Base-by-base conservation (phyloP, 2,113 vertebrate species). In the Marcusenius ussheri region DNA sequence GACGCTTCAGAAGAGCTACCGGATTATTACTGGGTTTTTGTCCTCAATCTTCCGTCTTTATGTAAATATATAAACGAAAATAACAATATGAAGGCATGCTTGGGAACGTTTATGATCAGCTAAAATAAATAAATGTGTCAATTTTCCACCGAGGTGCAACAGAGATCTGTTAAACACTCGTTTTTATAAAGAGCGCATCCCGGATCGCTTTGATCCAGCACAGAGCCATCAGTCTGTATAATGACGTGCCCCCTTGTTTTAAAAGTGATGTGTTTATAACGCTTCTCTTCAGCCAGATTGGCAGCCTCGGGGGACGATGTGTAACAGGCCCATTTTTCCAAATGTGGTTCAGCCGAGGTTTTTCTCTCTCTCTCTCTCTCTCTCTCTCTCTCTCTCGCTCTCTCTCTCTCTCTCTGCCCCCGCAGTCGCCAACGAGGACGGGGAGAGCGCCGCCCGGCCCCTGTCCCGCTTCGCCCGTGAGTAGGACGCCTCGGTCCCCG, bases 391-490 rank as follows among this genome's bases (percentile, higher is more conserved):
- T 17, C 80, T 24, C 24, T 86, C 39, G 91, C 24, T 62, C 56
- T 62, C 56, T 62, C 56, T 58, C 21, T 58, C 8, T 92, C 11
- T 89, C 13, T 92, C 89, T 91, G 87, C 90, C 74, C 66, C 94
- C 92, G 90, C 92, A 98, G 98, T 98, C 94, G 98, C 98, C 90
- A 99, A 98, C 80, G 97, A 99, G 95, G 95, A 97, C 21, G 95
- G 95, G 88, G 97, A 97, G 90, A 97, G 96, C 94, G 96, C 97
- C 89, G 94, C 93, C 88, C 96, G 94, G 91, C 97, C 97, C 0
- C 95, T 96, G 24, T 96, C 97, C 27, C 96, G 95, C 92, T 98
- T 98, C 95, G 94, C 96, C 90, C 95, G 98, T 98, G 95, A 98
- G 98, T 97, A 93, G 84, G 58, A 74, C 53, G 13, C 27, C 24